phyloP scores from a whole-genome alignment of 2,113 vertebrate genomes.

The Oryzias melastigma region DNA sequence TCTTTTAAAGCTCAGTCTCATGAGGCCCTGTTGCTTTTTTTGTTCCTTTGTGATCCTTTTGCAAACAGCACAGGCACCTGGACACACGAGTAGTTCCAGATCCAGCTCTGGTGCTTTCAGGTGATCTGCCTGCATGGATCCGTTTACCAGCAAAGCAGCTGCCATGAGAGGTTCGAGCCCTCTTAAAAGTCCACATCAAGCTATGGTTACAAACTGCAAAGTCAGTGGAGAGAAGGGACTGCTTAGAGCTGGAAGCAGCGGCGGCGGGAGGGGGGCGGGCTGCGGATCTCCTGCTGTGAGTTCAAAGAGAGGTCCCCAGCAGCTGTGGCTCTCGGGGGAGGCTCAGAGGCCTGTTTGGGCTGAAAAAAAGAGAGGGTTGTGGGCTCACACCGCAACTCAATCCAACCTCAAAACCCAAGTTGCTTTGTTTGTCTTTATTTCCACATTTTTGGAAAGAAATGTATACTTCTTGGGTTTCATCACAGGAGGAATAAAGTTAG shows the following conservation, averaged over 20 bases:
- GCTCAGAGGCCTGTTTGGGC: slow-evolving; percentile 39
- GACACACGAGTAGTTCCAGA: slow-evolving; percentile 71
- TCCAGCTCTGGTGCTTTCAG: slow-evolving; percentile 66
- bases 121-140: slow-evolving; percentile 70
- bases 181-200: slow-evolving; percentile 66
- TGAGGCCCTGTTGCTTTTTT: neutral
- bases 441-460: slow-evolving; percentile 30
- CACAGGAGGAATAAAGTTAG: neutral
- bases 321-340: slow-evolving; percentile 72
- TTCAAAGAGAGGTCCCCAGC: slow-evolving; percentile 76
- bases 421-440: slow-evolving; percentile 42
- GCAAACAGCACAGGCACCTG: slow-evolving; percentile 26
- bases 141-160: slow-evolving; percentile 73
- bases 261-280: slow-evolving; percentile 15
- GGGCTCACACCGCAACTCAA: slow-evolving; percentile 48
- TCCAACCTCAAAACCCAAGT: slow-evolving; percentile 59
- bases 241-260: slow-evolving; percentile 19
- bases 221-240: slow-evolving; percentile 34
- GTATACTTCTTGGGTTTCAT: slow-evolving; percentile 25
- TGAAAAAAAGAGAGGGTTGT: slow-evolving; percentile 3
- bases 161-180: slow-evolving; percentile 65
- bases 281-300: slow-evolving; percentile 65
- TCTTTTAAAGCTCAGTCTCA: slow-evolving; percentile 22
- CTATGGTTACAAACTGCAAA: slow-evolving; percentile 69
- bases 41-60: slow-evolving; percentile 38